These are phyloP conservation scores for Stratiomys singularior DNA, from an alignment of 2,888 invertebrate species.

Conservation along the genomic window DNA sequence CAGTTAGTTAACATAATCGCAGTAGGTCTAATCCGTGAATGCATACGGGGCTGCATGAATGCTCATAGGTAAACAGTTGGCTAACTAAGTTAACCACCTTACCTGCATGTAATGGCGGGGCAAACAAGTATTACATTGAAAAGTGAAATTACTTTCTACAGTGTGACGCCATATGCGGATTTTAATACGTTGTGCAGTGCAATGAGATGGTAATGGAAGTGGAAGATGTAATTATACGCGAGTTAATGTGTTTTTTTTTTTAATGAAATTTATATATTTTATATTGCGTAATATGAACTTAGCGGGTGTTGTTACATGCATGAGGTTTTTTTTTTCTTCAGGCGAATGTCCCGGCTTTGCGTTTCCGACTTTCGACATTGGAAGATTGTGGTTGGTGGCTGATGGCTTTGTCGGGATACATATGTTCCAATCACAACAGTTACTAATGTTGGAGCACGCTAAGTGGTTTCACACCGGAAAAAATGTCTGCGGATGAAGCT, in stretches of 20 bases:
- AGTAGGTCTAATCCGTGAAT: no score
- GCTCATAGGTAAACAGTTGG: no score
- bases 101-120: background rate
- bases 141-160: slow-evolving; percentile 51
- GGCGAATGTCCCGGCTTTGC: background rate
- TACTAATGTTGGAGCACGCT: no score
- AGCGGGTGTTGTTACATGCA: background rate
- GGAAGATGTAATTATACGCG: background rate
- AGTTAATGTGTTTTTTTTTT: background rate
- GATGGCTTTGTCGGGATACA: background rate
- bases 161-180: slow-evolving; percentile 46
- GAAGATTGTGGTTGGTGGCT: background rate
- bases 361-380: background rate
- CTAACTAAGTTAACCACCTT: no score
- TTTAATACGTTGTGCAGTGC: background rate
- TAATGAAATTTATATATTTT: background rate
- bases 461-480: no score
- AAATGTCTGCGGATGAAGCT: no score
- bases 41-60: no score
- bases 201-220: background rate
- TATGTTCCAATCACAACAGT: no score
- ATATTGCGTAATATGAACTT: background rate
- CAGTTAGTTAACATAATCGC: no score
- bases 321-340: background rate
- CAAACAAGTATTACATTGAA: slow-evolving; percentile 30